These are phyloP conservation scores for Pteronura brasiliensis DNA, from an alignment of 2,113 vertebrate genomes.

Conservation along the genomic window DNA sequence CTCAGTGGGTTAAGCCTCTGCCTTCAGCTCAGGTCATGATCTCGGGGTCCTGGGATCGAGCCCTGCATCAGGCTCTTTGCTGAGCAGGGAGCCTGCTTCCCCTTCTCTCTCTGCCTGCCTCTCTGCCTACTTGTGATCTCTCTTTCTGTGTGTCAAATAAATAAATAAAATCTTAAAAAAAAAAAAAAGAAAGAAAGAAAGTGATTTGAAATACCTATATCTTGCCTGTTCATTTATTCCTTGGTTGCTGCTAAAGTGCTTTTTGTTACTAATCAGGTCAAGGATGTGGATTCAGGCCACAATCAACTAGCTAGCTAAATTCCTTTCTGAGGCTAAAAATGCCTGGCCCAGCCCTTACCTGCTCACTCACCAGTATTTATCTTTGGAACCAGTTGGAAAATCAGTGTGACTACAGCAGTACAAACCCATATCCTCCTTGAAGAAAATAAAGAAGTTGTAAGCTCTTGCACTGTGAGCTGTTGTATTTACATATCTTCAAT, in stretches of 20 bases:
- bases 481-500: background rate
- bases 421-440: background rate
- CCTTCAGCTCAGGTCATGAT: no score
- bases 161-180: no score
- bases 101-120: no score
- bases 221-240: background rate
- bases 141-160: no score
- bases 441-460: background rate
- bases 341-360: background rate
- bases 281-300: slow-evolving; percentile 13
- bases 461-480: background rate
- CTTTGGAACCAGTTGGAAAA: background rate
- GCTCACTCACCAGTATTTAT: background rate
- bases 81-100: no score
- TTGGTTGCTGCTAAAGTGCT: background rate
- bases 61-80: no score
- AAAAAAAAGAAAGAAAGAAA: background rate
- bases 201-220: slow-evolving; percentile 2
- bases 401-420: background rate
- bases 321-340: background rate
- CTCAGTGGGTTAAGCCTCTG: no score
- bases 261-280: slow-evolving; percentile 24
- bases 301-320: slow-evolving; percentile 12
- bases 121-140: no score
- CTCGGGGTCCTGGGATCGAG: no score